Base-by-base conservation (phyloP, 2,888 invertebrate genomes). In the Myopa tessellatipennis region DNA sequence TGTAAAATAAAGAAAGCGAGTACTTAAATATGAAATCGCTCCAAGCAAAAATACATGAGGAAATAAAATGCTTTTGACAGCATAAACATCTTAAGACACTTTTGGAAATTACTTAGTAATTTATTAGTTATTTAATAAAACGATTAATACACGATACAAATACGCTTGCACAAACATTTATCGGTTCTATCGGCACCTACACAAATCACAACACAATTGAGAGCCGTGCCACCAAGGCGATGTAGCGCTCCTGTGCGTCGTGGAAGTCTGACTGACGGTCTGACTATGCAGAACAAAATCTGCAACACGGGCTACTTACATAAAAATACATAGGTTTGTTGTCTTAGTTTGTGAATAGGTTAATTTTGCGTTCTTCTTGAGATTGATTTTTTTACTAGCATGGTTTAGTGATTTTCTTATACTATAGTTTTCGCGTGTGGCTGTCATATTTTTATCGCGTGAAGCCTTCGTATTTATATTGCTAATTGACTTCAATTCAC, bases 51-150 rank as follows among this genome's bases (percentile, higher is more conserved):
- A 45, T 26, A 26, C 26, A 26, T 14, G 5, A 55, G 4, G 16
- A 0, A 14, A 10, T 4, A 12, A 55, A 55, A n/a, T 16, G 55
- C 16, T 55, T 55, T 55, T 14, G 55, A 80, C 12, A n/a, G 55
- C 55, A 55, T n/a, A n/a, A n/a, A n/a, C n/a, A 76, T 80, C 70
- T 79, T 82, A 82, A 82, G 82, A 82, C 82, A 82, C 82, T 82
- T 80, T 79, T 79, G 76, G 69, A 76, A 71, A 74, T 74, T 74
- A 68, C 60, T 68, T 50, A 71, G 6, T 50, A 55, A 55, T 63
- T 69, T 63, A 67, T 63, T 72, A 63, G 71, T 40, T 26, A 61
- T 61, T 26, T 26, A 26, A 34, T 38, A 34, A 65, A 65, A 38
- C 38, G 65, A 6, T 65, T 34, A 38, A 65, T 65, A 14, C 5